Evolutionary conservation across 2,888 invertebrate species (phyloP).

Genomic region (Phania funesta): DNA sequence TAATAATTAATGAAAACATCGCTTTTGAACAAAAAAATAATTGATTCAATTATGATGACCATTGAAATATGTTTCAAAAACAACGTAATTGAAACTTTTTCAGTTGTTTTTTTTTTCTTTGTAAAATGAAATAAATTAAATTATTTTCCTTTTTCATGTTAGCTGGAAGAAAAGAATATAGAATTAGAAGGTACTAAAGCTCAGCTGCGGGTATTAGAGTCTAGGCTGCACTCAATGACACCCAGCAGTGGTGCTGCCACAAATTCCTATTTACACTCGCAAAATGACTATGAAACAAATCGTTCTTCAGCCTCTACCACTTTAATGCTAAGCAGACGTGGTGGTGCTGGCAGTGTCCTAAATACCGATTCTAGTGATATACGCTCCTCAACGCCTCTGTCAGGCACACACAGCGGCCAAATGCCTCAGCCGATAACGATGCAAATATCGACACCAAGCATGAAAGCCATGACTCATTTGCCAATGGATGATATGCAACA

Average conservation of each 20-base stretch:
- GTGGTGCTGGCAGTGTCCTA: slow-evolving; percentile 69
- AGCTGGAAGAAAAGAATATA: slow-evolving; percentile 91
- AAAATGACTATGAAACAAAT: slow-evolving; percentile 77
- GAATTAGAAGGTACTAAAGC: slow-evolving; percentile 91
- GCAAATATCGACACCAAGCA: slow-evolving; percentile 82
- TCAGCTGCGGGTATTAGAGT: slow-evolving; percentile 87
- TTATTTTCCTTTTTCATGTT: not conserved
- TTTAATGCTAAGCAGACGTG: slow-evolving; percentile 76
- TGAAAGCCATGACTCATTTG: slow-evolving; percentile 83
- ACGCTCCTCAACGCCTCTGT: slow-evolving; percentile 67
- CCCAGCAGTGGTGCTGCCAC: slow-evolving; percentile 79
- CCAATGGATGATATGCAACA: slow-evolving; percentile 81
- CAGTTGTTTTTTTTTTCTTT: too few species aligned
- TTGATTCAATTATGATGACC: too few species aligned
- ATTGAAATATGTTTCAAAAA: too few species aligned
- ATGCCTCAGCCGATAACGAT: slow-evolving; percentile 72
- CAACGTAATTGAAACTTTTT: too few species aligned
- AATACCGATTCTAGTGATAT: slow-evolving; percentile 70
- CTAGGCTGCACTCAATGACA: slow-evolving; percentile 76
- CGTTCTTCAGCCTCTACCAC: slow-evolving; percentile 77
- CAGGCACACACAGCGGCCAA: slow-evolving; percentile 61
- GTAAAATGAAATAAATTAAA: not conserved
- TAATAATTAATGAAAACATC: too few species aligned
- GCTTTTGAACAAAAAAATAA: too few species aligned
- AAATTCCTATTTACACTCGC: slow-evolving; percentile 77